These are phyloP conservation scores for Amphipyra berbera DNA, from an alignment of 2,888 invertebrate species.

Conservation along the genomic window DNA sequence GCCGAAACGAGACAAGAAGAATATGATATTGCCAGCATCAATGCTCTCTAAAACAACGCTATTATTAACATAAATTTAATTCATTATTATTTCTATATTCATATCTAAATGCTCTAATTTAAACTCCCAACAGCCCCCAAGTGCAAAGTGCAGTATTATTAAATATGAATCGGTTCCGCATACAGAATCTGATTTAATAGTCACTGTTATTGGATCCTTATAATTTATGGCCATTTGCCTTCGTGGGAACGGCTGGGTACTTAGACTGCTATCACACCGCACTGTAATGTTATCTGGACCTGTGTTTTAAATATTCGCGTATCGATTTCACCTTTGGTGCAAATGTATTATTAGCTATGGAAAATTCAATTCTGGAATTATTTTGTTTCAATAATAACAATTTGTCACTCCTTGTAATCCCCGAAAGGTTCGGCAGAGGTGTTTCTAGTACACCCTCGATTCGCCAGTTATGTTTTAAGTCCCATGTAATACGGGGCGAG, in stretches of 20 bases:
- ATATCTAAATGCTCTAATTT: conserved; percentile 50
- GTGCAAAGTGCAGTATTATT: conserved; percentile 64
- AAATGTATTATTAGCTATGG: conserved; percentile 21
- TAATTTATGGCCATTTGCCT: conserved; percentile 80
- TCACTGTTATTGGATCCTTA: conserved; percentile 85
- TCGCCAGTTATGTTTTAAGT: too few relatives aligned
- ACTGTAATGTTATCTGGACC: conserved; percentile 42
- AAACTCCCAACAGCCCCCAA: conserved; percentile 39
- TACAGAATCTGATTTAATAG: conserved; percentile 84
- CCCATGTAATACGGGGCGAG: too few relatives aligned
- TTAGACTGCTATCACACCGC: conserved; percentile 52
- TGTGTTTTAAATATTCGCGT: conserved; percentile 36
- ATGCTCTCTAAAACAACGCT: too few relatives aligned
- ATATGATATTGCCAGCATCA: too few relatives aligned
- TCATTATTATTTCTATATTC: conserved; percentile 10
- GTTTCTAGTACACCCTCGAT: too few relatives aligned
- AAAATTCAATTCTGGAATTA: conserved; percentile 8
- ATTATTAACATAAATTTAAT: too few relatives aligned
- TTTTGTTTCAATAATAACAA: too few relatives aligned
- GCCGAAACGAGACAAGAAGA: too few relatives aligned
- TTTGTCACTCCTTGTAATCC: too few relatives aligned
- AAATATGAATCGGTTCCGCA: conserved; percentile 74
- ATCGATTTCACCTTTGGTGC: conserved; percentile 31
- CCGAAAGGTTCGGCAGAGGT: too few relatives aligned
- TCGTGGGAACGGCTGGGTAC: conserved; percentile 79